Evolutionary conservation across 1,140 invertebrate genomes (phyloP).

Genomic region (Mya arenaria): DNA sequence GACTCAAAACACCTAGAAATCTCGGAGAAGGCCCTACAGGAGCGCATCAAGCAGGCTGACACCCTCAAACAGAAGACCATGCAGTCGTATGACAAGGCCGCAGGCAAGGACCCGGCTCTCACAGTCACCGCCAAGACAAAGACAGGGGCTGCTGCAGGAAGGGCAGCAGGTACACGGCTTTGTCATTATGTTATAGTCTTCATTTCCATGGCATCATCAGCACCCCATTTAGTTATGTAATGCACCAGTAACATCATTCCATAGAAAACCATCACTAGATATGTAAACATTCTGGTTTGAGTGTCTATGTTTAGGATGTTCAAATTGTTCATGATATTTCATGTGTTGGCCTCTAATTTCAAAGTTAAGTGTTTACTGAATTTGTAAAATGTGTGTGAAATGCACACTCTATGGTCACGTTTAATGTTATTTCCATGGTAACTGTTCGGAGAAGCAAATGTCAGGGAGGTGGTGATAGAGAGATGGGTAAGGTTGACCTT

Average conservation of each 20-base stretch:
- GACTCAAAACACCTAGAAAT: conserved; percentile 20
- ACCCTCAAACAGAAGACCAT: conserved; percentile 56
- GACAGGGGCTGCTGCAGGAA: background rate
- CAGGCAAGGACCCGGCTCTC: conserved; percentile 35
- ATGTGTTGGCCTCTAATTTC: too few species aligned
- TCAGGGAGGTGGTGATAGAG: conserved; percentile 50
- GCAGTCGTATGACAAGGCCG: conserved; percentile 54
- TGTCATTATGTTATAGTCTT: too few species aligned
- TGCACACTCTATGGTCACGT: background rate
- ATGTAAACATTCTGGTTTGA: too few species aligned
- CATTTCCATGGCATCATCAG: too few species aligned
- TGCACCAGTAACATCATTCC: too few species aligned
- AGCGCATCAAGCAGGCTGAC: conserved; percentile 54
- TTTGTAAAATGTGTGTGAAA: background rate
- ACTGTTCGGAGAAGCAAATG: conserved; percentile 37
- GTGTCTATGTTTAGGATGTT: too few species aligned
- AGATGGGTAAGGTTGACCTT: conserved; percentile 44
- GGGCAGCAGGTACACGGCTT: too few species aligned
- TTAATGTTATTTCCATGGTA: conserved; percentile 26
- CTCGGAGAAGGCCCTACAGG: conserved; percentile 4
- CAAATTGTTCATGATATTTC: too few species aligned
- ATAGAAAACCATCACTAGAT: too few species aligned
- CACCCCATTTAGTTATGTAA: too few species aligned
- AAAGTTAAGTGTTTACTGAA: too few species aligned
- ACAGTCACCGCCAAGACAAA: conserved; percentile 20